A percentile compares a stretch with the other conserved stretches of the same genome.
phyloP scores from a whole-genome alignment of 2,888 invertebrate genomes.

The Notocelia uddmanniana region DNA sequence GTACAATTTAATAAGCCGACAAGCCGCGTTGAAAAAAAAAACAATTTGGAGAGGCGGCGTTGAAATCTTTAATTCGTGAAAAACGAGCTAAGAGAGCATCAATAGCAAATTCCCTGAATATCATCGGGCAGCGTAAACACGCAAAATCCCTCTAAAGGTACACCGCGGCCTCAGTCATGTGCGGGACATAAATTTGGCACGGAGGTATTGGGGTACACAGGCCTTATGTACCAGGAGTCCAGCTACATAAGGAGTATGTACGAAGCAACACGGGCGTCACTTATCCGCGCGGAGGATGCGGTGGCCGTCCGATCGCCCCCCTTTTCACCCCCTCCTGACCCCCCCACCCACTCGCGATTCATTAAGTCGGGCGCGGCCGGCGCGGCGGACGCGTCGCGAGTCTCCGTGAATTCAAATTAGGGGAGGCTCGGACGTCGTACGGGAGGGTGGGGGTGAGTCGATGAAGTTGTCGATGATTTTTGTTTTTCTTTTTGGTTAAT shows the following conservation, averaged over 20 bases:
- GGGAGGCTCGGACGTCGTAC: slow-evolving; percentile 83
- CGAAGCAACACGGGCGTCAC: slow-evolving; percentile 80
- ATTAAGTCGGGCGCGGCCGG: slow-evolving; percentile 86
- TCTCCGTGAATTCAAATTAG: slow-evolving; percentile 86
- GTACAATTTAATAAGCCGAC: too few species aligned
- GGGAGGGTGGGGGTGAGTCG: slow-evolving; percentile 62
- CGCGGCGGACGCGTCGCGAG: slow-evolving; percentile 85
- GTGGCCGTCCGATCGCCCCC: slow-evolving; percentile 82
- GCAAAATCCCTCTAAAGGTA: slow-evolving; percentile 85
- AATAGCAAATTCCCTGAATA: slow-evolving; percentile 82
- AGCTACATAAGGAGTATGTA: slow-evolving; percentile 71
- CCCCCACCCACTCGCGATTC: slow-evolving; percentile 77
- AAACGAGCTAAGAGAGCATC: slow-evolving; percentile 59
- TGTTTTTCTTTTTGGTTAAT: slow-evolving; percentile 33
- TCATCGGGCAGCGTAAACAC: slow-evolving; percentile 81
- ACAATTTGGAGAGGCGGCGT: background rate
- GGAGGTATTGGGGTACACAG: slow-evolving; percentile 75
- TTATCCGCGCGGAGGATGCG: slow-evolving; percentile 86
- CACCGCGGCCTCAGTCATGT: slow-evolving; percentile 85
- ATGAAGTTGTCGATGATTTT: slow-evolving; percentile 47
- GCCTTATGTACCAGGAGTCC: slow-evolving; percentile 70
- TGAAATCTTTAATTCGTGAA: slow-evolving; percentile 1
- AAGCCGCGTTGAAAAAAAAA: background rate
- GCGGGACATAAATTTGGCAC: slow-evolving; percentile 86
- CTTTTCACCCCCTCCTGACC: slow-evolving; percentile 62